A percentile compares a stretch with the other conserved stretches of the same genome.
phyloP scores from a whole-genome alignment of 2,113 vertebrate species.

The Abramis brama region DNA sequence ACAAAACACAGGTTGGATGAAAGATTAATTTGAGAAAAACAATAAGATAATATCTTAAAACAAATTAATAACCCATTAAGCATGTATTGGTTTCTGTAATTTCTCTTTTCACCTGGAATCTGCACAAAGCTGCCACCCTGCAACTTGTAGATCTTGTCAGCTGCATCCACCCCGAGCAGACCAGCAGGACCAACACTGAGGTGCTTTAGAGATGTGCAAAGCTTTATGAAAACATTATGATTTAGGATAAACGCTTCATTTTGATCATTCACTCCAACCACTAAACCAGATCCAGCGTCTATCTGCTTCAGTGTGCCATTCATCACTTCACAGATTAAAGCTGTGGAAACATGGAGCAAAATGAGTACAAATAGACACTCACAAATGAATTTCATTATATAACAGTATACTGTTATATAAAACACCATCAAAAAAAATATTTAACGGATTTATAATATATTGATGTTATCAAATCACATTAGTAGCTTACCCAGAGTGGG shows the following conservation, averaged over 20 bases:
- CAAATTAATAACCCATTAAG: background rate
- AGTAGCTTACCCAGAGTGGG: background rate
- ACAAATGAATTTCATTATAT: no score
- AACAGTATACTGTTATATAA: background rate
- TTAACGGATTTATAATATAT: no score
- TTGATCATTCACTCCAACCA: background rate
- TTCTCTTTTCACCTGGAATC: constrained; percentile 18
- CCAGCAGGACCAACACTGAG: constrained; percentile 28
- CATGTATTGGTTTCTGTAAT: background rate
- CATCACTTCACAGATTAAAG: no score
- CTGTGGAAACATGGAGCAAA: background rate
- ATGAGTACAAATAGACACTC: background rate
- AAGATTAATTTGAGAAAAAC: no score
- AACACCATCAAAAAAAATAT: background rate
- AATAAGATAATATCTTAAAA: background rate
- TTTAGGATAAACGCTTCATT: background rate
- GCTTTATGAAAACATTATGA: background rate
- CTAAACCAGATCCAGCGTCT: background rate
- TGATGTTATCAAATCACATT: background rate
- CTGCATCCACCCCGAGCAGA: background rate
- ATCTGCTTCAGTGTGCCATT: no score
- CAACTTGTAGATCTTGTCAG: constrained; percentile 20
- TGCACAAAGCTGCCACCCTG: background rate
- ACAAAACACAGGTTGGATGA: no score
- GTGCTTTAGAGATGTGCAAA: background rate